Evolutionary conservation across 2,888 invertebrate genomes (phyloP), one percentile per base, ranked within the genome.

Genomic region (Phaonia tiefii): DNA sequence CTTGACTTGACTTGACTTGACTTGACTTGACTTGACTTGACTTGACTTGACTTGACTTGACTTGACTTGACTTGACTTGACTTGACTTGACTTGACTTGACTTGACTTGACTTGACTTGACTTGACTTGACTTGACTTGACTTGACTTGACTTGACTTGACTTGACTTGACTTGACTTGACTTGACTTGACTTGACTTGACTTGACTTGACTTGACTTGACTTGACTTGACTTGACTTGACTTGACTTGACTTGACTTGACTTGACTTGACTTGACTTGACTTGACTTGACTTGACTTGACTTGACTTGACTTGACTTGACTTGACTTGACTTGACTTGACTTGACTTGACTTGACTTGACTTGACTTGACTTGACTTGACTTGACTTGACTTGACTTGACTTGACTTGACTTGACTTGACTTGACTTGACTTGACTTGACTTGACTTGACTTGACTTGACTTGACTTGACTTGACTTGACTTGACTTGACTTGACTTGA

Each of bases 41-140:
- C 17, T 42, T 65, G 42, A 65, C 17, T 65, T 56, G 56, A 56
- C 20, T 56, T 56, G 56, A 56, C n/a, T n/a, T 56, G 37, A 37
- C 10, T 37, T 37, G 37, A 37, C 10, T 37, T 37, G 37, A 37
- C n/a, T n/a, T n/a, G n/a, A n/a, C n/a, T n/a, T 37, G 37, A 37
- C 10, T 56, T 56, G 56, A 56, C 20, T 56, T 56, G 56, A 56
- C 20, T 56, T 65, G 65, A 65, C 17, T 65, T 39, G 65, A 65
- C 17, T 65, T 65, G 65, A 65, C 17, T 65, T 65, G 65, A 65
- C 42, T 65, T 65, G 65, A 42, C 17, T 65, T 65, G 44, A 65
- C 17, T 37, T 42, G 65, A 65, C 17, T 65, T 39, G 65, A 65
- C 17, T 65, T 42, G 65, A 65, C 10, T 37, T 37, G 37, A 37